These are phyloP conservation scores for Geopemphigus sp. DNA, from an alignment of 1,140 invertebrate species.

Conservation along the genomic window DNA sequence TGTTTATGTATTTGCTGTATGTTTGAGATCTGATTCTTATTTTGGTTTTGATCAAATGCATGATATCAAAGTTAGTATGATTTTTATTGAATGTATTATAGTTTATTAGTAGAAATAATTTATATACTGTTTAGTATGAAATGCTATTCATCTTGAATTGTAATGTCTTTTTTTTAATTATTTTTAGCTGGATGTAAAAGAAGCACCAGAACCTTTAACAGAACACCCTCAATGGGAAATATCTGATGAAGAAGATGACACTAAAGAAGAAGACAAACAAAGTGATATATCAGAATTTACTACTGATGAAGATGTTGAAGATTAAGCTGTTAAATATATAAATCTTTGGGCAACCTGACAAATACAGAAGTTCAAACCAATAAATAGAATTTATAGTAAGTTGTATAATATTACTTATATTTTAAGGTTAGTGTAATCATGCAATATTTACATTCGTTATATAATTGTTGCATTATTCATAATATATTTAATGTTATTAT, in stretches of 20 bases:
- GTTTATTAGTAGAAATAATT: too few relatives aligned
- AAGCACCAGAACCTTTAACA: slow-evolving; percentile 82
- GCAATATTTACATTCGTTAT: background rate
- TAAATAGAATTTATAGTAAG: slow-evolving; percentile 22
- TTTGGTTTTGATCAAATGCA: slow-evolving; percentile 85
- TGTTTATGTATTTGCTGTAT: slow-evolving; percentile 90
- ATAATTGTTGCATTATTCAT: slow-evolving; percentile 13
- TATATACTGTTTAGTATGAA: too few relatives aligned
- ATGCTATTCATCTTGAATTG: too few relatives aligned
- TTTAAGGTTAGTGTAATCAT: background rate
- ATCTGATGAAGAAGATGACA: slow-evolving; percentile 86
- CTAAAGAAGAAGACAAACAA: slow-evolving; percentile 65
- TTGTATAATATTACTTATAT: slow-evolving; percentile 16
- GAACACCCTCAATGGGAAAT: slow-evolving; percentile 96
- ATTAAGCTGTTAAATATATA: slow-evolving; percentile 52
- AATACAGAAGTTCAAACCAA: slow-evolving; percentile 42
- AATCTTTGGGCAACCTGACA: slow-evolving; percentile 7
- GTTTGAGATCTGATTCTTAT: slow-evolving; percentile 94
- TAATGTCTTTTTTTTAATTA: slow-evolving; percentile 49
- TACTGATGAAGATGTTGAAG: slow-evolving; percentile 69
- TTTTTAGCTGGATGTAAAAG: slow-evolving; percentile 85
- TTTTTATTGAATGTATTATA: too few relatives aligned
- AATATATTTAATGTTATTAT: slow-evolving; percentile 10
- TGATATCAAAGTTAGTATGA: slow-evolving; percentile 75
- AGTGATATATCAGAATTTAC: slow-evolving; percentile 69